These are phyloP conservation scores for Myzus persicae DNA, from an alignment of 1,140 invertebrate genomes.

Conservation along the genomic window DNA sequence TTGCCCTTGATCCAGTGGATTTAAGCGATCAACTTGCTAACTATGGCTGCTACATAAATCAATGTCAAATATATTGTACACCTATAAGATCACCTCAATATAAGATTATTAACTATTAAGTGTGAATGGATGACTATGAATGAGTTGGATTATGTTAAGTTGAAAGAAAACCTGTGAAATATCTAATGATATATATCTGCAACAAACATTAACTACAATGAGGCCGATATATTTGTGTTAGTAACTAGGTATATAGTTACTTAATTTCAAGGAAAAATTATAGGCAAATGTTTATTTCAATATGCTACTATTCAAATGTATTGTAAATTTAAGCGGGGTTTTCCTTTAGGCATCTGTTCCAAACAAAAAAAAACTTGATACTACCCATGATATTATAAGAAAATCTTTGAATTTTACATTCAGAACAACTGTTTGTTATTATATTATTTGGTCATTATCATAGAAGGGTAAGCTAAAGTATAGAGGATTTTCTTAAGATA, in stretches of 20 bases:
- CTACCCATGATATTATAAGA: background rate
- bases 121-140: background rate
- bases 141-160: background rate
- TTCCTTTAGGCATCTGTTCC: background rate
- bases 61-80: background rate
- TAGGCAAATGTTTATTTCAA: background rate
- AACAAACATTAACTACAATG: background rate
- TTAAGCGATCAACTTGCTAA: background rate
- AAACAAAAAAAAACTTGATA: background rate
- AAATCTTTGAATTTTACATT: background rate
- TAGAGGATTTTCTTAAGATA: background rate
- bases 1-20: background rate
- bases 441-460: background rate
- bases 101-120: background rate
- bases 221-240: background rate
- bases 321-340: background rate
- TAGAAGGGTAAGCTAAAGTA: background rate
- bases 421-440: background rate
- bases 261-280: background rate
- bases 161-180: background rate
- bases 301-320: background rate
- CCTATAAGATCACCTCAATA: background rate
- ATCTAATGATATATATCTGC: background rate
- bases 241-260: background rate
- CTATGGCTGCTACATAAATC: background rate